phyloP scores from a whole-genome alignment of 2,797 vertebrate genomes.

The Hylomyscus alleni region DNA sequence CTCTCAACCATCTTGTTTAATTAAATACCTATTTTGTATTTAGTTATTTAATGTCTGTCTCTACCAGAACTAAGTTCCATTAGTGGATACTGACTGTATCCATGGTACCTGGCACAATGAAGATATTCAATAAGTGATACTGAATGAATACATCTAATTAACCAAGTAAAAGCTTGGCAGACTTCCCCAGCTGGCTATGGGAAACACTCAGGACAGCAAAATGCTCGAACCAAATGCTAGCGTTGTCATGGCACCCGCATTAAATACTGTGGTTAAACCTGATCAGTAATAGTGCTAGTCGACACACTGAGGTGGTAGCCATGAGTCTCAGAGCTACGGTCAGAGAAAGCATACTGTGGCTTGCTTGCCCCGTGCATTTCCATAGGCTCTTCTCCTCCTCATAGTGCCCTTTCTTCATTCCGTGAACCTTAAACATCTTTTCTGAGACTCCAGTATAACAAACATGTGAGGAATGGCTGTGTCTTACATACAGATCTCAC shows the following conservation, averaged over 20 bases:
- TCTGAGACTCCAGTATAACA: not conserved
- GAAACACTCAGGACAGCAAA: not conserved
- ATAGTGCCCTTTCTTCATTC: not conserved
- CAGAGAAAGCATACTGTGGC: not conserved
- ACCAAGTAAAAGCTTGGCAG: not conserved
- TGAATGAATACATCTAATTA: not conserved
- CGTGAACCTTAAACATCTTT: not conserved
- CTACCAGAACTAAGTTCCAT: not conserved
- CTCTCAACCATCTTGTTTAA: not conserved
- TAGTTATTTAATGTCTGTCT: not conserved
- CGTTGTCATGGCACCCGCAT: not conserved
- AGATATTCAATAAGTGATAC: not conserved
- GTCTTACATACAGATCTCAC: not conserved
- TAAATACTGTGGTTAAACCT: not conserved
- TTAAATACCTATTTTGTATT: not conserved
- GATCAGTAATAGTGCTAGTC: not conserved
- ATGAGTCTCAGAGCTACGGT: not conserved
- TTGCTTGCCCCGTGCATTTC: not conserved
- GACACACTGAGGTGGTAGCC: not conserved
- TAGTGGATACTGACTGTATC: not conserved
- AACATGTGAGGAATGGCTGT: not conserved
- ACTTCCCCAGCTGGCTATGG: not conserved
- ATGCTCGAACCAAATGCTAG: not conserved
- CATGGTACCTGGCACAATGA: conserved; percentile 13
- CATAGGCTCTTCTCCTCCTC: not conserved